A percentile compares a stretch with the other conserved stretches of the same genome.
These are phyloP conservation scores for Gallinago stenura DNA, from an alignment of 2,797 vertebrate species.

Conservation along the genomic window DNA sequence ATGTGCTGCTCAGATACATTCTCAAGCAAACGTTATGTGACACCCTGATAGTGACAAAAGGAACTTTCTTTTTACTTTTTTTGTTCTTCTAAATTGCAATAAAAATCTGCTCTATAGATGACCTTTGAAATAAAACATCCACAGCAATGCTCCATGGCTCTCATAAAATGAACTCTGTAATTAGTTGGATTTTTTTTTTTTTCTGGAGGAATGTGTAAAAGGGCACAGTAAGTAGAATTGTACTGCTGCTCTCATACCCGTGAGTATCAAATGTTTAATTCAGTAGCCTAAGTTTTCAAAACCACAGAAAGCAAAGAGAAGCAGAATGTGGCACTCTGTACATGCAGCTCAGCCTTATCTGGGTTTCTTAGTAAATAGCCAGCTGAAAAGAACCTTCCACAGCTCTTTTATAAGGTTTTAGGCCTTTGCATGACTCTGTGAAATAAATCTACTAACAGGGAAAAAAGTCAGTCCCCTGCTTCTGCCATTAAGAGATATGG, in stretches of 20 bases:
- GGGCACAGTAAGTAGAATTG: not conserved
- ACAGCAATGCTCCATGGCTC: not conserved
- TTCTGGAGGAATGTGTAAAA: not conserved
- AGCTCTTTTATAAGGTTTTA: not conserved
- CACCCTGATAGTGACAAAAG: not conserved
- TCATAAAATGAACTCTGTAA: constrained; percentile 1
- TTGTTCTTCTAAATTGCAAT: not conserved
- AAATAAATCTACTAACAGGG: not conserved
- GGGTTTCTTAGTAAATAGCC: not conserved
- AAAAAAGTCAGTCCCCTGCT: not conserved
- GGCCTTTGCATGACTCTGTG: not conserved
- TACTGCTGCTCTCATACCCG: not conserved
- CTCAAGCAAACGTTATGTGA: not conserved
- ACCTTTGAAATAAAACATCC: constrained; percentile 38
- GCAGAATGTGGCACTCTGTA: not conserved
- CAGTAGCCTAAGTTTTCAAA: not conserved
- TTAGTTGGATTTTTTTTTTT: not conserved
- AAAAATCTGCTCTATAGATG: not conserved
- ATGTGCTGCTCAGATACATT: rapidly evolving
- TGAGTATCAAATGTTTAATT: not conserved
- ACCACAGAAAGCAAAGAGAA: not conserved
- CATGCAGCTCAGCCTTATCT: not conserved
- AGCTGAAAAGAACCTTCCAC: not conserved
- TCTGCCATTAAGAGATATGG: rapidly evolving
- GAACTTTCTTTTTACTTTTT: not conserved